Base-by-base conservation (phyloP, 2,113 vertebrate genomes). In the Gymnocephalus cernua region DNA sequence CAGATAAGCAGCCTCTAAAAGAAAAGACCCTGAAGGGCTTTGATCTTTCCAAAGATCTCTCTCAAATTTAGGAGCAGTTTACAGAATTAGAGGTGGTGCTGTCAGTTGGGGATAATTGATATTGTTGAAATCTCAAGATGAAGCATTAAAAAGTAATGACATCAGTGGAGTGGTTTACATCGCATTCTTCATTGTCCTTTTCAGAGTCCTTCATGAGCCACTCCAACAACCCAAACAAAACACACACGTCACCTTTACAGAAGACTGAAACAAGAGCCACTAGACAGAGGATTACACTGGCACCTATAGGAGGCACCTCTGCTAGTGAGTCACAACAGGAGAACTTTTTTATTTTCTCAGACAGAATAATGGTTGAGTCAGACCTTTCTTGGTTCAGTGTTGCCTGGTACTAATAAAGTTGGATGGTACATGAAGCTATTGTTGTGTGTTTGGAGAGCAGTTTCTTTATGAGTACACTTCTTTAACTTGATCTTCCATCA, bases 191-290 rank as follows among this genome's bases (percentile, higher is more conserved):
- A 1, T 51, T 45, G 11, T 69, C 23, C 25, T 66, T 70, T 89
- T 56, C 91, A 97, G 96, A 95, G 83, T 93, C 94, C 82, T 75
- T 93, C 77, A 86, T 92, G 79, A 89, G 80, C n/a, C 74, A 79
- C 63, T 61, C 90, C 88, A 95, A 93, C 74, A 92, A 83, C 75
- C 76, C 91, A 14, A 53, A 85, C 8, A 92, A 90, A 82, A 93
- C 85, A 57, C 94, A 94, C 18, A 54, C 84, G 47, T 90, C 96
- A 79, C 93, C 95, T 29, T 95, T 95, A 89, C 93, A 95, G 79
- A 97, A 95, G 92, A 96, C 95, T 57, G 96, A 96, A 88, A 91
- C 93, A 70, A 95, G 94, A 79, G 95, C 96, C 79, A 77, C 93
- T 18, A 94, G 95, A 81, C 96, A 96, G 66, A 93, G 94, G 86